Conservation (phyloP, 2,113 vertebrate genomes). For the Perognathus longimembris region DNA sequence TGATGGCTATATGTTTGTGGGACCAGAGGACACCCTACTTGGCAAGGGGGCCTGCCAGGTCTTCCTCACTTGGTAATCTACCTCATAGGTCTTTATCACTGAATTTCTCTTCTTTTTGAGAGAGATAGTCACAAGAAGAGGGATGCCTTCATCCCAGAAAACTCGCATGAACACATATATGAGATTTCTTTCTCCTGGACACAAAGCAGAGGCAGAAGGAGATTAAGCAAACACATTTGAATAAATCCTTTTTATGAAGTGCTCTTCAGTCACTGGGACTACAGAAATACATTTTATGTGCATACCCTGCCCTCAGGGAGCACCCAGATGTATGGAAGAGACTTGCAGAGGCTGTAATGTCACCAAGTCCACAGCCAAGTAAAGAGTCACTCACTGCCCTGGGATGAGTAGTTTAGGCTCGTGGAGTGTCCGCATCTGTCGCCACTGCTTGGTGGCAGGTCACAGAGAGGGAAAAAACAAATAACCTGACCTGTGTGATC, state of each 20-base stretch:
- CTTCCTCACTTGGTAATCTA: neutral
- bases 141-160: accelerated
- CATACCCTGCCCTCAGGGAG: neutral
- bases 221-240: neutral
- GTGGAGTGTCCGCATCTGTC: neutral
- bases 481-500: neutral
- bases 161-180: accelerated
- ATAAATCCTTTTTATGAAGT: neutral
- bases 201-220: neutral
- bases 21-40: neutral
- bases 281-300: neutral
- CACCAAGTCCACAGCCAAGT: neutral
- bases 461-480: neutral
- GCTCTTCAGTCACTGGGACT: neutral
- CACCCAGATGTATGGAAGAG: neutral
- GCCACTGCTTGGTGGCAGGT: neutral
- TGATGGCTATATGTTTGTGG: neutral
- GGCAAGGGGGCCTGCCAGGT: no score
- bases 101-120: neutral
- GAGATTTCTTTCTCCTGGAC: neutral
- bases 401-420: neutral
- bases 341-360: neutral
- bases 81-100: neutral
- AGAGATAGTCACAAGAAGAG: neutral
- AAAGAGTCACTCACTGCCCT: neutral